These are phyloP conservation scores for Seriola rivoliana DNA, from an alignment of 2,113 vertebrate species.

Conservation along the genomic window DNA sequence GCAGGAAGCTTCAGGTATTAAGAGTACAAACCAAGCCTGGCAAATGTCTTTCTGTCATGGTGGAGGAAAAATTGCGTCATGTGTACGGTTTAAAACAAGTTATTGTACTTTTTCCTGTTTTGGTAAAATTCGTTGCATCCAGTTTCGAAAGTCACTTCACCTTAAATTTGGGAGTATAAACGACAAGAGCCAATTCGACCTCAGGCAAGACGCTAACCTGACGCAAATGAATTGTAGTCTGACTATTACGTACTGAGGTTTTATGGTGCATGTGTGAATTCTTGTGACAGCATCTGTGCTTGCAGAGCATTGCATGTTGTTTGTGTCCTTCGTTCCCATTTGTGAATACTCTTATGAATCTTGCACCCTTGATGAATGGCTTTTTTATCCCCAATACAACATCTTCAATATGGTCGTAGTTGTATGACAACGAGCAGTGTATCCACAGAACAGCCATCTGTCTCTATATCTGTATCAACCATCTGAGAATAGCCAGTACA, in stretches of 20 bases:
- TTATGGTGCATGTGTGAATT: not conserved
- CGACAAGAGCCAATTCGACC: not conserved
- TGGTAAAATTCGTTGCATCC: not conserved
- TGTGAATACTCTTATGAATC: not conserved
- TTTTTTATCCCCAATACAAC: not conserved
- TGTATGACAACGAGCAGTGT: not conserved
- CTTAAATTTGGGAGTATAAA: not conserved
- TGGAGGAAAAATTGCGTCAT: not conserved
- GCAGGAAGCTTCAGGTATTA: not conserved
- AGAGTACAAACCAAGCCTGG: not conserved
- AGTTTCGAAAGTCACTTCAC: no score
- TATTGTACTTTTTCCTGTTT: not conserved
- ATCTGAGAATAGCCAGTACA: not conserved
- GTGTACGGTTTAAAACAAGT: not conserved
- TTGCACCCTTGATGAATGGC: not conserved
- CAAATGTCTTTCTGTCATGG: not conserved
- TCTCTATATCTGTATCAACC: not conserved
- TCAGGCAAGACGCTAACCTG: not conserved
- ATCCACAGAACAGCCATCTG: not conserved
- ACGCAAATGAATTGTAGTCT: not conserved
- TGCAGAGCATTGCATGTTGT: no score
- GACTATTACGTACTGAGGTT: not conserved
- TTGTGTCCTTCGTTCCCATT: not conserved
- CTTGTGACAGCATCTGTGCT: not conserved
- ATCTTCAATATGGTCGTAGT: not conserved